Evolutionary conservation across 2,113 vertebrate genomes (phyloP).

Genomic region (cattle (Bos taurus)): DNA sequence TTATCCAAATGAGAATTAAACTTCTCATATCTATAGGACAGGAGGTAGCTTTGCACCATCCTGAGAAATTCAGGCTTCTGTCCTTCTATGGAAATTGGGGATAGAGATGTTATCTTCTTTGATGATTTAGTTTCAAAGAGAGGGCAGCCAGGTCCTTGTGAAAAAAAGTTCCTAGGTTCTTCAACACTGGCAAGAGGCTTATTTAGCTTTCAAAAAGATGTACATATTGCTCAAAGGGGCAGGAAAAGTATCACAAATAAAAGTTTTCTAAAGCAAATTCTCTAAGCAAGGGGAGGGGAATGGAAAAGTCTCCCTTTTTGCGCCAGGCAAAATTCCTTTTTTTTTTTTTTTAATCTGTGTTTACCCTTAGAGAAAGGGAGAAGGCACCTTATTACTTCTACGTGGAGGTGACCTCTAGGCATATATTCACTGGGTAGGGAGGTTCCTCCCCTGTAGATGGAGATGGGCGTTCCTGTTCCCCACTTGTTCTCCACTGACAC

Average conservation of each 20-base stretch:
- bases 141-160: neutral
- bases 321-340: neutral
- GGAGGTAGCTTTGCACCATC: neutral
- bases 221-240: neutral
- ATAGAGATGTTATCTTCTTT: neutral
- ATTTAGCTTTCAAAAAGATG: neutral
- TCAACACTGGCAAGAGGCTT: neutral
- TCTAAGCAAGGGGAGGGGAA: neutral
- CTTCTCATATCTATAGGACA: neutral
- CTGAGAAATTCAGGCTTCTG: neutral
- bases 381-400: neutral
- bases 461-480: neutral
- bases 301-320: neutral
- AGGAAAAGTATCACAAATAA: neutral
- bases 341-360: neutral
- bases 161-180: neutral
- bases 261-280: neutral
- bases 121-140: neutral
- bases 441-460: neutral
- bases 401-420: neutral
- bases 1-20: neutral
- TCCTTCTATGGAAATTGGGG: neutral
- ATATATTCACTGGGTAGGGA: neutral
- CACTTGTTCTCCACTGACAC: neutral
- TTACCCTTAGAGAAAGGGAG: neutral